Base-by-base conservation (phyloP, 2,888 invertebrate species). In the Eutolmus rufibarbis region DNA sequence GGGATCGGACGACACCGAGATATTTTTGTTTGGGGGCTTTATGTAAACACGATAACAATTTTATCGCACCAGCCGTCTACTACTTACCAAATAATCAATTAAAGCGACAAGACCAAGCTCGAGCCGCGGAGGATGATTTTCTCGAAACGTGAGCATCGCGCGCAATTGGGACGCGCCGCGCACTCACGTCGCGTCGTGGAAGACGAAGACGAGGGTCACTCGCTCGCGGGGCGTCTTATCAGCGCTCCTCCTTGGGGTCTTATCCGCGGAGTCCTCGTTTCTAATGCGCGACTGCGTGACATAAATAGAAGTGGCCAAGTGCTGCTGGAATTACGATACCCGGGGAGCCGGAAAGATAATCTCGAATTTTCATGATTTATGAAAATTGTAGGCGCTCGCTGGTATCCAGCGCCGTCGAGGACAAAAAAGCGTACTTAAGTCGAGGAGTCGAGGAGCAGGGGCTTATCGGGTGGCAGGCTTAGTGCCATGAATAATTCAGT, bases 241-340 rank as follows among this genome's bases (percentile, higher is more conserved):
- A 82, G 37, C 40, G 37, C 40, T 76, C 28, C 76, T 76, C 14
- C n/a, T 34, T n/a, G 14, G 14, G 14, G 34, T 57, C 37, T 57
- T 82, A 37, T 56, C 37, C 19, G 57, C 19, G 19, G 56, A 82
- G 82, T 82, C 51, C 51, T 82, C 82, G 37, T 57, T 82, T 82
- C 82, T 57, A 82, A 82, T 82, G 82, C 34, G 34, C 34, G 34
- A 82, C 82, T 82, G 82, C 37, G 34, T 57, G 57, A 82, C 82
- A 82, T 82, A 82, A 82, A 82, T 82, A 82, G 57, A 37, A 56
- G 82, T 66, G 57, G 82, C 28, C 82, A 82, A 82, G 82, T 82
- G 82, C 82, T 82, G 82, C 82, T 82, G 82, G 82, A 66, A 82
- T 82, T 82, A 82, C 82, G 82, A 82, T 57, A 82, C 82, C 79